These are phyloP conservation scores for Hypercompe scribonia DNA, from an alignment of 2,888 invertebrate genomes.

Conservation along the genomic window DNA sequence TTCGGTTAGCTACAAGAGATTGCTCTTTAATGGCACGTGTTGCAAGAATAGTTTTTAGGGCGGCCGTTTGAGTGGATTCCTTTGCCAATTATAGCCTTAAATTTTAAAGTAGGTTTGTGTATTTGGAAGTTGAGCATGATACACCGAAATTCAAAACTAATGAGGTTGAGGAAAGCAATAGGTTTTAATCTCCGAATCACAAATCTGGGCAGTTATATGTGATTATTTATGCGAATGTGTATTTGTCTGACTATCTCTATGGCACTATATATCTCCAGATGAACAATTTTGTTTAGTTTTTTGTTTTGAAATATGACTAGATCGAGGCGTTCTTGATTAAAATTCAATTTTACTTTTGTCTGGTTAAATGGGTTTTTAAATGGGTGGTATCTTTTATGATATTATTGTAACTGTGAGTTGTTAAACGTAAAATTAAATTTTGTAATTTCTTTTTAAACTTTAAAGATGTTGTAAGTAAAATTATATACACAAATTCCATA, in stretches of 20 bases:
- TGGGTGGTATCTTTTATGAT: no score
- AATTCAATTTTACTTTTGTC: neutral
- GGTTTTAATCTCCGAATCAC: neutral
- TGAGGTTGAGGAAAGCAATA: neutral
- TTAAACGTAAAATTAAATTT: no score
- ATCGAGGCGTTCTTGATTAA: neutral
- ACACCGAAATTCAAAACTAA: neutral
- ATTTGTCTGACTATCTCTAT: neutral
- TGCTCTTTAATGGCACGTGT: slow-evolving; percentile 59
- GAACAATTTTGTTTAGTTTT: no score
- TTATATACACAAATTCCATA: no score
- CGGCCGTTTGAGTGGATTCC: slow-evolving; percentile 36
- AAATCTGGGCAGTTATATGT: neutral
- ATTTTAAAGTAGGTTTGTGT: neutral
- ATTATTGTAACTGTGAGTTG: no score
- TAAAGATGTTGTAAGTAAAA: no score
- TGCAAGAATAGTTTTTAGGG: slow-evolving; percentile 33
- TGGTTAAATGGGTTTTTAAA: no score
- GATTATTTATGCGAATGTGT: neutral
- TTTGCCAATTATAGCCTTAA: slow-evolving; percentile 35
- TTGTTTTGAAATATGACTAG: neutral
- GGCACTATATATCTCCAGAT: neutral
- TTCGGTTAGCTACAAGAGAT: slow-evolving; percentile 51
- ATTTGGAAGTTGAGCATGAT: neutral
- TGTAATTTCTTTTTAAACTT: no score